Base-by-base conservation (phyloP, 2,113 vertebrate species). In the Sapajus apella region DNA sequence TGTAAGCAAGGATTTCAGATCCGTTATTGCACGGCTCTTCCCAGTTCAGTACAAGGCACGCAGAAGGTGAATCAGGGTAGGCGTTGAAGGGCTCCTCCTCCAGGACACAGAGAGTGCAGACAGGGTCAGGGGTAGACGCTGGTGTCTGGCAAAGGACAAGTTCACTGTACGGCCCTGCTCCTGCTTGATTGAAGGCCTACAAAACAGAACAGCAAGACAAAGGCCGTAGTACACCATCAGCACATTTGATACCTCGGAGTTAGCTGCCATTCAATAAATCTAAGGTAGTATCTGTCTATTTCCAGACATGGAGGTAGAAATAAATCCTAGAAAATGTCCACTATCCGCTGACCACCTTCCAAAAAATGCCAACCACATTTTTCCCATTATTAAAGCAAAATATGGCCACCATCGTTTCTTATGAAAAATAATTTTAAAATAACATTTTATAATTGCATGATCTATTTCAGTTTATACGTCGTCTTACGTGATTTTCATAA, bases 21-120 rank as follows among this genome's bases (percentile, higher is more conserved):
- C 99, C 99, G 7, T 99, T 99, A 97, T 98, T 99, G 99, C 99
- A 99, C 0, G 99, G 99, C 97, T 99, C 99, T 16, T 99, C 99
- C 99, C 99, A 99, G 98, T 97, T 99, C 96, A 99, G 98, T 11
- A 99, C 98, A 98, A 99, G 99, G 99, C 99, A 99, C 98, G 99
- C 99, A 2, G 99, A 99, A 12, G 99, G 99, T 1, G 99, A 99
- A 82, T 98, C 98, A 0, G 98, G 98, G 5, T 85, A 97, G 95
- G 98, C 92, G 61, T 98, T 98, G 30, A 96, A n/a, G 86, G 58
- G 98, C 87, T 99, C 98, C 2, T 98, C 99, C 81, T 99, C 99
- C 98, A 99, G 98, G 91, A 99, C 98, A 0, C 89, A 97, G 72
- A 99, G 98, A 21, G 95, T 95, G 18, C 98, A 98, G 40, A 99